Conservation (phyloP, 1,140 invertebrate genomes). For the Dendroctonus valens region DNA sequence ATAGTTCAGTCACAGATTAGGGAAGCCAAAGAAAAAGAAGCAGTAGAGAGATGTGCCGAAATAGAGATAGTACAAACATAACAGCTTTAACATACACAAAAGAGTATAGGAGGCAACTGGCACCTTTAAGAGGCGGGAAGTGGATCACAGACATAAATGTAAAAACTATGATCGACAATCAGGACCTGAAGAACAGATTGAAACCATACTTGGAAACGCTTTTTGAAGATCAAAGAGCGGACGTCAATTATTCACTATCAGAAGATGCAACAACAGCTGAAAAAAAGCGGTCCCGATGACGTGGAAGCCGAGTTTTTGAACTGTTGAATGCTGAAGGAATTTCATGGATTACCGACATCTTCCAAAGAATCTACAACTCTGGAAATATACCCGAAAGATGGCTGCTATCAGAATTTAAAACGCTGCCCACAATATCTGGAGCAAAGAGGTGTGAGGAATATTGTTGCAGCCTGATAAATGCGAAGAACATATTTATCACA, state of each 20-base stretch:
- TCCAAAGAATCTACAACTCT: slow-evolving; percentile 4
- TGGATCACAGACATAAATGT: not conserved
- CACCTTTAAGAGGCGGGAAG: no score
- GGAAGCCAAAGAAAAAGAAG: no score
- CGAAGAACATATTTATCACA: slow-evolving; percentile 1
- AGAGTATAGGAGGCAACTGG: not conserved
- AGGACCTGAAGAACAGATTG: not conserved
- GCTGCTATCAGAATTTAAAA: no score
- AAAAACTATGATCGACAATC: slow-evolving; percentile 1
- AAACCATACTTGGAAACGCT: slow-evolving; percentile 5
- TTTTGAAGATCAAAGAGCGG: slow-evolving; percentile 1
- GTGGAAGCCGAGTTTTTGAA: not conserved
- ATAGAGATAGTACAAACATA: slow-evolving; percentile 1
- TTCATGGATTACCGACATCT: not conserved
- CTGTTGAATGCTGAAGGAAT: not conserved
- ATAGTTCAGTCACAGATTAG: no score
- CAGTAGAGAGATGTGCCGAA: slow-evolving; percentile 1
- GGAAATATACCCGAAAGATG: not conserved
- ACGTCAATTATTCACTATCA: not conserved
- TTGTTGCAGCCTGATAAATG: not conserved
- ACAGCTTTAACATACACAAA: slow-evolving; percentile 1
- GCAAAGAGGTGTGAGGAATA: not conserved
- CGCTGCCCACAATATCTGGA: not conserved
- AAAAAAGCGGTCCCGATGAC: not conserved
- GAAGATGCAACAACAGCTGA: not conserved